Evolutionary conservation across 2,113 vertebrate genomes (phyloP).

Genomic region (Oryzias woworae): DNA sequence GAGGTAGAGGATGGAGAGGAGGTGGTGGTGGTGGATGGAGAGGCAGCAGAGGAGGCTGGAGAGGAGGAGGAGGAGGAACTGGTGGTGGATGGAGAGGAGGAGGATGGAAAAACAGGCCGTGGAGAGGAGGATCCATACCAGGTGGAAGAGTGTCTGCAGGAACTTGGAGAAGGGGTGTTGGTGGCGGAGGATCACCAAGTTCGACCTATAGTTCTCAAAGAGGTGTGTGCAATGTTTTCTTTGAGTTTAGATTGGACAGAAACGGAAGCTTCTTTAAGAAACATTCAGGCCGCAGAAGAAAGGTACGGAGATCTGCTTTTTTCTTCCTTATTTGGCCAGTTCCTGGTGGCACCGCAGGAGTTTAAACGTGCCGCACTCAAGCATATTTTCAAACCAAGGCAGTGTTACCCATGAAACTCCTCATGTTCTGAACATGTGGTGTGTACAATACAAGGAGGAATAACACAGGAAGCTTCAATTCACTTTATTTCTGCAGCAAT

Average conservation of each 20-base stretch:
- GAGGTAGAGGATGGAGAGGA: slow-evolving; percentile 7
- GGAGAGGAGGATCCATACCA: slow-evolving; percentile 31
- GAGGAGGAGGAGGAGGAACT: slow-evolving; percentile 29
- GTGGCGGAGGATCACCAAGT: slow-evolving; percentile 21
- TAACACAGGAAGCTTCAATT: too few species aligned
- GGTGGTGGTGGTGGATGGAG: slow-evolving; percentile 16
- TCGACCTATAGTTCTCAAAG: slow-evolving; percentile 29
- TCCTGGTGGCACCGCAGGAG: too few species aligned
- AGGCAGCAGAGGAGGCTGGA: slow-evolving; percentile 9
- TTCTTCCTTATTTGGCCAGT: too few species aligned
- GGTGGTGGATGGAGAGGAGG: slow-evolving; percentile 5
- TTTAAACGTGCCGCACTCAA: too few species aligned
- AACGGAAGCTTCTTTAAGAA: neutral
- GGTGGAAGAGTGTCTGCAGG: slow-evolving; percentile 18
- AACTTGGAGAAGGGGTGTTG: slow-evolving; percentile 17
- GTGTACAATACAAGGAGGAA: too few species aligned
- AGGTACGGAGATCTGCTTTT: too few species aligned
- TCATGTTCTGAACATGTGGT: too few species aligned
- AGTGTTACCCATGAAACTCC: too few species aligned
- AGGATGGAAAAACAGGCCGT: slow-evolving; percentile 7
- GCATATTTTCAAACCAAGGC: too few species aligned
- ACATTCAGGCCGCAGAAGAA: too few species aligned
- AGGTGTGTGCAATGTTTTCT: slow-evolving; percentile 26
- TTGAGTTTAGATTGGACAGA: neutral
- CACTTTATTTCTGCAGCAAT: too few species aligned